phyloP scores from a whole-genome alignment of 2,113 vertebrate genomes.

The Peromyscus polionotus region DNA sequence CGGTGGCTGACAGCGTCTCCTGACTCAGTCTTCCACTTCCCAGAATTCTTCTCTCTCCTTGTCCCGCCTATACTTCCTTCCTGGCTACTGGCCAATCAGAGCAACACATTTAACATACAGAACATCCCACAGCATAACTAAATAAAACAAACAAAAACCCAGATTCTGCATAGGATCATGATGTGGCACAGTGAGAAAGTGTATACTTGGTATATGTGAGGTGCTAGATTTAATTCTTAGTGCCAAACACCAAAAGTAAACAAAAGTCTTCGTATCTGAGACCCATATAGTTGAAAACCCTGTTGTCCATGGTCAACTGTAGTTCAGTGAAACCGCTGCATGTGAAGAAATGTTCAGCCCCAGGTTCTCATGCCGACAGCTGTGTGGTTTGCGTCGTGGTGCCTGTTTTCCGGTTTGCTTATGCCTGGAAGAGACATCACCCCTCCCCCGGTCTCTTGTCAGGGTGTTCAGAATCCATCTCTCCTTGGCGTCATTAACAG shows the following conservation, averaged over 20 bases:
- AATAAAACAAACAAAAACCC: background rate
- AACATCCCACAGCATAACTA: no score
- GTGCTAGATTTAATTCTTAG: background rate
- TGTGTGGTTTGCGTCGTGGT: background rate
- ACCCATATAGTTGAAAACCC: background rate
- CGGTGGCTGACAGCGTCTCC: no score
- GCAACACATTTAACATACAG: no score
- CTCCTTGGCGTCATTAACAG: background rate
- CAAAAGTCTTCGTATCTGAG: background rate
- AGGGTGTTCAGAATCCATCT: constrained; percentile 8
- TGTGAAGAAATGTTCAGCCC: background rate
- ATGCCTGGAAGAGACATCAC: background rate
- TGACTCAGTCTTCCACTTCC: no score
- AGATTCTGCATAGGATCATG: background rate
- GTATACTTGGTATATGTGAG: background rate
- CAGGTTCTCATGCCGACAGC: background rate
- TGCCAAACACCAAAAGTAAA: background rate
- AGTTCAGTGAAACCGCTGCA: background rate
- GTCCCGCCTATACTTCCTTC: no score
- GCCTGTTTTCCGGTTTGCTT: background rate
- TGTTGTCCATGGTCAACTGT: background rate
- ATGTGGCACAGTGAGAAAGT: background rate
- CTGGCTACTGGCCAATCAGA: no score
- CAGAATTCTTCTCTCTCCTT: no score
- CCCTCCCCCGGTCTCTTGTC: background rate